Percentiles rank a stretch among this genome's conserved stretches.
phyloP scores from a whole-genome alignment of 2,888 invertebrate species.

The Serrognathus titanus region DNA sequence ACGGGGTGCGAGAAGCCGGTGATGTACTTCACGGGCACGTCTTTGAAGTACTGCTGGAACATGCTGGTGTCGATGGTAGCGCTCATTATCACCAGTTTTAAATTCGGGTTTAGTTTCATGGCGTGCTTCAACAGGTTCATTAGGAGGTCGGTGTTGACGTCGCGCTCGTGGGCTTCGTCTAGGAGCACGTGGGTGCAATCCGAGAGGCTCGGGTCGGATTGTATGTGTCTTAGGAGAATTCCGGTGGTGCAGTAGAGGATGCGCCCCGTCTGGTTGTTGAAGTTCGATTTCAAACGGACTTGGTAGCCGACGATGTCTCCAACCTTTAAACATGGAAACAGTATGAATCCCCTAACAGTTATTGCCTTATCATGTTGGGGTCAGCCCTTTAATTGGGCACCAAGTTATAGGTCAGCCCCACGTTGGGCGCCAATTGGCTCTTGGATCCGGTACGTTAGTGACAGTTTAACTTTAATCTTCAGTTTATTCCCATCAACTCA shows the following conservation, averaged over 20 bases:
- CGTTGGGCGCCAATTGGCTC: too few relatives aligned
- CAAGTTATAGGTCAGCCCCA: too few relatives aligned
- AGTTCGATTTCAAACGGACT: constrained; percentile 56
- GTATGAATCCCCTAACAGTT: too few relatives aligned
- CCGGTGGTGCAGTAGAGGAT: constrained; percentile 71
- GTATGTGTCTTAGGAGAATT: constrained; percentile 46
- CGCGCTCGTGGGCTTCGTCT: constrained; percentile 74
- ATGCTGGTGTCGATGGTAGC: constrained; percentile 65
- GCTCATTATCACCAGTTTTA: constrained; percentile 69
- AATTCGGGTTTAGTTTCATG: constrained; percentile 51
- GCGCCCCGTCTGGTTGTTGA: constrained; percentile 56
- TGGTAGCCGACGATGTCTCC: constrained; percentile 67
- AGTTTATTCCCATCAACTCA: too few relatives aligned
- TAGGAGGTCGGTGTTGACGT: constrained; percentile 65
- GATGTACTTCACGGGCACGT: constrained; percentile 44
- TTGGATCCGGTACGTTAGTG: too few relatives aligned
- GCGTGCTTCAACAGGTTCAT: constrained; percentile 58
- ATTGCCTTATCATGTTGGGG: too few relatives aligned
- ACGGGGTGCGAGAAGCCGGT: constrained; percentile 61
- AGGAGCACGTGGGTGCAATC: constrained; percentile 66
- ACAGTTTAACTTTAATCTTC: too few relatives aligned
- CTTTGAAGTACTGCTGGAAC: constrained; percentile 56
- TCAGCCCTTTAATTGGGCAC: too few relatives aligned
- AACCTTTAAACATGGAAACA: constrained; percentile 44
- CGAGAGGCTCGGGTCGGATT: constrained; percentile 48